These are phyloP conservation scores for Cygnus buccinator DNA, from an alignment of 2,113 vertebrate genomes.

Conservation along the genomic window DNA sequence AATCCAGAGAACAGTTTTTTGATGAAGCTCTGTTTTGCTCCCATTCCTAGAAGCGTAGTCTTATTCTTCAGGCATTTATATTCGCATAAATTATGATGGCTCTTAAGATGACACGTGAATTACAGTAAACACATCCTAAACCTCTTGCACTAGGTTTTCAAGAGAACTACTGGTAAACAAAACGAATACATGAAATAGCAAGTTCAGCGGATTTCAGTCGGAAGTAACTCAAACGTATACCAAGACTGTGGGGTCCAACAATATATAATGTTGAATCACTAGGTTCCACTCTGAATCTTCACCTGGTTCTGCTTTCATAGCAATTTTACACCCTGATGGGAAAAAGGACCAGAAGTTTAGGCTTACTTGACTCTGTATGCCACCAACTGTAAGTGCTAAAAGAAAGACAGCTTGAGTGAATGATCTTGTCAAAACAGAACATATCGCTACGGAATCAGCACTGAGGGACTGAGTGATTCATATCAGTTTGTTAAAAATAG, in stretches of 20 bases:
- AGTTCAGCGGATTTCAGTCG: background rate
- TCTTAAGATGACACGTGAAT: background rate
- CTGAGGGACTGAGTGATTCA: background rate
- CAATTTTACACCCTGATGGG: background rate
- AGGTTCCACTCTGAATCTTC: background rate
- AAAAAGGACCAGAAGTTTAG: background rate
- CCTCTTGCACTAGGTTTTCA: background rate
- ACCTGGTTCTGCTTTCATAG: background rate
- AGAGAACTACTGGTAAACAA: background rate
- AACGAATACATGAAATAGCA: background rate
- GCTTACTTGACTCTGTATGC: background rate
- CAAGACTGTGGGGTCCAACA: background rate
- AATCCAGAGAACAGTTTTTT: background rate
- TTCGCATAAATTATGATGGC: background rate
- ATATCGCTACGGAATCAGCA: background rate
- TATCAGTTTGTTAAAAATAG: background rate
- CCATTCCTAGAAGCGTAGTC: background rate
- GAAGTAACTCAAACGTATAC: background rate
- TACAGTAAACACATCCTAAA: background rate
- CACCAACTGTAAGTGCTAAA: background rate
- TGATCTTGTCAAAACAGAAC: background rate
- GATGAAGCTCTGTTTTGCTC: background rate
- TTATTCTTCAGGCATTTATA: background rate
- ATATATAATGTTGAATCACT: background rate
- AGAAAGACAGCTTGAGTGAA: background rate